A percentile compares a stretch with the other conserved stretches of the same genome.
Evolutionary conservation across 2,113 vertebrate species (phyloP).

Genomic region (Strigops habroptila): DNA sequence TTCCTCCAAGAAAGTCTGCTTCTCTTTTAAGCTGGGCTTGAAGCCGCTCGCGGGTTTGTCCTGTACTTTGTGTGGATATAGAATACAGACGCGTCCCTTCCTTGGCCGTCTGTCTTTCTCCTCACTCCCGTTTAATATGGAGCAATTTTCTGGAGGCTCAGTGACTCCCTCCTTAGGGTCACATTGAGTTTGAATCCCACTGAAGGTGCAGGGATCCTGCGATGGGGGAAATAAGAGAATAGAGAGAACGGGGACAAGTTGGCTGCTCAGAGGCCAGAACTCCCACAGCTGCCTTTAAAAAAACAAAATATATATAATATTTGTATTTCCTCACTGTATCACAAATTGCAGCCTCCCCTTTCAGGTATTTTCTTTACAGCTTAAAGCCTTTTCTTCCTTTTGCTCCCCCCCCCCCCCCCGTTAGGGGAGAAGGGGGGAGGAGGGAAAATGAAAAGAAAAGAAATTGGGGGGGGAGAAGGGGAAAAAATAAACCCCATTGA

Average conservation of each 20-base stretch:
- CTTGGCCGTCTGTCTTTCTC: neutral
- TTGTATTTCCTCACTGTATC: constrained; percentile 53
- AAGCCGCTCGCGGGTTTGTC: constrained; percentile 10
- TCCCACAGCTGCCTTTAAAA: constrained; percentile 70
- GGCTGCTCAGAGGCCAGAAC: constrained; percentile 72
- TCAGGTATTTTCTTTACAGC: constrained; percentile 70
- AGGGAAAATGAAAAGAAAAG: constrained; percentile 32
- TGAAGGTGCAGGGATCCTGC: constrained; percentile 74
- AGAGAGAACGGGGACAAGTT: constrained; percentile 73
- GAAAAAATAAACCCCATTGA: constrained; percentile 73
- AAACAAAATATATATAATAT: constrained; percentile 54
- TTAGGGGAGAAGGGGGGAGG: neutral
- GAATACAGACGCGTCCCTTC: neutral
- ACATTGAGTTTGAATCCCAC: constrained; percentile 70
- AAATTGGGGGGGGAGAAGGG: neutral
- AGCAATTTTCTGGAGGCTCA: constrained; percentile 63
- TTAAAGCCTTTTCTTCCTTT: constrained; percentile 48
- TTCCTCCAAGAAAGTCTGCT: no score
- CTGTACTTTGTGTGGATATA: neutral
- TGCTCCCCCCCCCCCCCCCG: neutral
- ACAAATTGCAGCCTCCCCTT: constrained; percentile 56
- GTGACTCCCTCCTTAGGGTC: constrained; percentile 72
- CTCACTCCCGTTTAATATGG: constrained; percentile 42
- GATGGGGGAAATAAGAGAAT: constrained; percentile 67
- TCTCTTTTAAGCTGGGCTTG: neutral